Evolutionary conservation across 2,888 invertebrate genomes (phyloP), one percentile per base, ranked within the genome.

Genomic region (Notocelia uddmanniana): DNA sequence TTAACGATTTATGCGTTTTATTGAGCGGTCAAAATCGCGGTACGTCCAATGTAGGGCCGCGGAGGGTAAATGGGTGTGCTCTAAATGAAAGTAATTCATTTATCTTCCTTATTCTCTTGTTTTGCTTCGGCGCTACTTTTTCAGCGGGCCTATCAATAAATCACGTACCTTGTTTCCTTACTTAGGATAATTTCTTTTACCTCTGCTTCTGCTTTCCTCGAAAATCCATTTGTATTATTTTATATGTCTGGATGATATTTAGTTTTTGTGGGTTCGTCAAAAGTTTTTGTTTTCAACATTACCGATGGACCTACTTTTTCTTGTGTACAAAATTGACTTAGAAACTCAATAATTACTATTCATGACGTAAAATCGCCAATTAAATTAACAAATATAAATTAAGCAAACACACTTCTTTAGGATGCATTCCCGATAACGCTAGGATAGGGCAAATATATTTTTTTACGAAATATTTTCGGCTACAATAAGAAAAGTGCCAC

Each of bases 81-180:
- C 82, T 82, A 85, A 85, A 85, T 84, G 85, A 83, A 86, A 87
- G 87, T 89, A 89, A 89, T 88, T 89, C 90, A 91, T 91, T 90
- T 89, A 89, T 91, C 90, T 91, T 90, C 87, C 86, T 89, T 90
- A 87, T 81, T 85, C 86, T 84, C 85, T 85, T 90, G 87, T 89
- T 89, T 90, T 89, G 87, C 85, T 85, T 79, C 81, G 75, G 75
- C 78, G 81, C 82, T 85, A 85, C 84, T 83, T 87, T 89, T 87
- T 85, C 86, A 80, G 81, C 83, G 78, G 82, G 80, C 83, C 82
- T 86, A 87, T 88, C 90, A 82, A 91, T 92, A 91, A 91, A 91
- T 92, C 91, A 91, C 88, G 84, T 83, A 87, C 88, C 87, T 87
- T 82, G 80, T 83, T 87, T 85, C 86, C 85, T 87, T 87, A 85